Conservation (phyloP, 2,888 invertebrate genomes). For the Thysanoteuthis rhombus region DNA sequence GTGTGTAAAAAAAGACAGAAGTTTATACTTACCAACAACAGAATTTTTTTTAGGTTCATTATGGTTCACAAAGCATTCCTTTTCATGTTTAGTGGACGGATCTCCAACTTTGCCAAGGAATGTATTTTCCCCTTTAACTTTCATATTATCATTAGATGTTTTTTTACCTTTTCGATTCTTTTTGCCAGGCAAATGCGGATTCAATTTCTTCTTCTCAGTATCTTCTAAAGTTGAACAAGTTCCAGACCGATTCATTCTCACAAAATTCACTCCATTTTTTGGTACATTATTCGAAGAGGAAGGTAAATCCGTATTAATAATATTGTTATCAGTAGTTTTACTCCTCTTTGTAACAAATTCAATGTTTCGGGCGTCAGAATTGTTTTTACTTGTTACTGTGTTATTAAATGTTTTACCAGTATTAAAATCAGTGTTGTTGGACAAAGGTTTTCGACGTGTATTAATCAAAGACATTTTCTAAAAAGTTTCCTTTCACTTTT, state of each 20-base stretch:
- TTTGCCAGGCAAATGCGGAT: background rate
- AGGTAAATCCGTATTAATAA: background rate
- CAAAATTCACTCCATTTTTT: background rate
- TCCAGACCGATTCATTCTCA: background rate
- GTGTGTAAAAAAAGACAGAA: background rate
- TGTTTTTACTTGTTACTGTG: background rate
- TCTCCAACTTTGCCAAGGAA: background rate
- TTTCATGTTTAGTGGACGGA: background rate
- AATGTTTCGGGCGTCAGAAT: background rate
- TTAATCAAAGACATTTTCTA: background rate
- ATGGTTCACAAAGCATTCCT: background rate
- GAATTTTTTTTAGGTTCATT: background rate
- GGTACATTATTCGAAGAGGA: background rate
- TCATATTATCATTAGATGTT: background rate
- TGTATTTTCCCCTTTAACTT: too few species aligned
- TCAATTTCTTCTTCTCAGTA: background rate
- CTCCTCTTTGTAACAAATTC: background rate
- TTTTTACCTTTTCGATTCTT: background rate
- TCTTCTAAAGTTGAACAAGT: background rate
- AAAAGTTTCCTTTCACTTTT: background rate
- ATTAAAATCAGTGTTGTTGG: background rate
- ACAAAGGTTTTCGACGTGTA: background rate
- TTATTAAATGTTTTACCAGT: background rate
- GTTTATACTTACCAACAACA: background rate
- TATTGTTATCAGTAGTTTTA: background rate